Percentiles rank a stretch among this genome's conserved stretches.
Conservation (phyloP, 2,797 vertebrate genomes). For the Fundulus diaphanus region DNA sequence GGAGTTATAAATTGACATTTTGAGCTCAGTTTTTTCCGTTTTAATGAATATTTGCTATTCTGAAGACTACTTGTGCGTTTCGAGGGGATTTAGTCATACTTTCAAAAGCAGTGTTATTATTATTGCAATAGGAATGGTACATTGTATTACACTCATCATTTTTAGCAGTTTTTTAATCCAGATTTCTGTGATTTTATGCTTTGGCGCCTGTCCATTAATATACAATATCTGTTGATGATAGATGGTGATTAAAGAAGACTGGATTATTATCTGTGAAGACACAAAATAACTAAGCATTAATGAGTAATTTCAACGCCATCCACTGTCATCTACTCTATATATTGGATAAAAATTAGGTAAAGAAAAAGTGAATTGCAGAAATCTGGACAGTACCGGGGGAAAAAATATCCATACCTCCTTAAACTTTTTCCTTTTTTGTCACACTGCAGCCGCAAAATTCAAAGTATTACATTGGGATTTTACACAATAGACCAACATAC, state of each 20-base stretch:
- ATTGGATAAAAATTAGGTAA: not conserved
- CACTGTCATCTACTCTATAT: not conserved
- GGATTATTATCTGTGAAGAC: not conserved
- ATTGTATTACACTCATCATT: not conserved
- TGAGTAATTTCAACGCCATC: not conserved
- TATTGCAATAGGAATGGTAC: too few species aligned
- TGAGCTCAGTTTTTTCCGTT: slow-evolving; percentile 21
- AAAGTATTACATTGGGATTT: not conserved
- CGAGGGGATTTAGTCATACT: not conserved
- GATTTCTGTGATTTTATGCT: not conserved
- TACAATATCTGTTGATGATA: not conserved
- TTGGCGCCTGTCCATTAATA: not conserved
- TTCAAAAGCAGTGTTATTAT: not conserved
- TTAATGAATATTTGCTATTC: slow-evolving; percentile 17
- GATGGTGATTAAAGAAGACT: not conserved
- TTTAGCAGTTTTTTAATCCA: not conserved
- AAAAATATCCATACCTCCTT: not conserved
- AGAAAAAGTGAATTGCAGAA: not conserved
- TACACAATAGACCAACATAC: not conserved
- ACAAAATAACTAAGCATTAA: slow-evolving; percentile 8
- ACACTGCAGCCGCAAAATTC: not conserved
- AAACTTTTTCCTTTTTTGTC: not conserved
- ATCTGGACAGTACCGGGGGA: not conserved
- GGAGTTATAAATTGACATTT: slow-evolving; percentile 4
- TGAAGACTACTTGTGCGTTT: slow-evolving; percentile 24